Conservation (phyloP, 2,113 vertebrate genomes). For the Clarias gariepinus region DNA sequence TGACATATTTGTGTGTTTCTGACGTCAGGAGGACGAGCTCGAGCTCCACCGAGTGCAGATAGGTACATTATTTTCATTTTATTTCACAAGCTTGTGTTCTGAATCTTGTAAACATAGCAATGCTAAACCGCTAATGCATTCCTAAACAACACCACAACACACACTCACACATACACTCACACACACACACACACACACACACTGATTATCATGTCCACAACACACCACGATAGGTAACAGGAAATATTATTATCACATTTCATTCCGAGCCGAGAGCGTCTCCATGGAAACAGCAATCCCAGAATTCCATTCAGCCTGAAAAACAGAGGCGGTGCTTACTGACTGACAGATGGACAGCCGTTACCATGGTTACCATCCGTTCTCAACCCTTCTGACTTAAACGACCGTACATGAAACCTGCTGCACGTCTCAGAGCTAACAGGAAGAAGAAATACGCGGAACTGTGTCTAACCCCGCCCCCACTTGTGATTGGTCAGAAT, state of each 20-base stretch:
- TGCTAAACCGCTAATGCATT: conserved; percentile 58
- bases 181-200: conserved; percentile 17
- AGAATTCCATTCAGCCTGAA: background rate
- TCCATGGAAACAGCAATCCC: conserved; percentile 1
- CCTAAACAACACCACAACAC: conserved; percentile 25
- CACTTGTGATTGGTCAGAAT: background rate
- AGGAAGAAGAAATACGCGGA: background rate
- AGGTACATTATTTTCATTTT: background rate
- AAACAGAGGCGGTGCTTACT: background rate
- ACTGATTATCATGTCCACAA: conserved; percentile 60
- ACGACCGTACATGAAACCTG: background rate
- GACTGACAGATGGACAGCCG: background rate
- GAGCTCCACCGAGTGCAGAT: background rate
- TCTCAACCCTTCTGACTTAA: background rate
- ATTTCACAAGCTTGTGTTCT: conserved; percentile 59
- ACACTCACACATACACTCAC: background rate
- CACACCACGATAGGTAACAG: conserved; percentile 59
- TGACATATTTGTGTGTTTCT: background rate
- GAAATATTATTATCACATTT: background rate
- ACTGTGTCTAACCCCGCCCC: background rate
- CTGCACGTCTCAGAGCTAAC: background rate
- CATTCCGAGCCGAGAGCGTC: background rate
- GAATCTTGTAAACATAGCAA: conserved; percentile 65
- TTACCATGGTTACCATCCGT: background rate
- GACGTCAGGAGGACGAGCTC: background rate